Percentiles rank a stretch among this genome's conserved stretches.
These are phyloP conservation scores for Sciurus carolinensis DNA, from an alignment of 2,797 vertebrate genomes.

Conservation along the genomic window DNA sequence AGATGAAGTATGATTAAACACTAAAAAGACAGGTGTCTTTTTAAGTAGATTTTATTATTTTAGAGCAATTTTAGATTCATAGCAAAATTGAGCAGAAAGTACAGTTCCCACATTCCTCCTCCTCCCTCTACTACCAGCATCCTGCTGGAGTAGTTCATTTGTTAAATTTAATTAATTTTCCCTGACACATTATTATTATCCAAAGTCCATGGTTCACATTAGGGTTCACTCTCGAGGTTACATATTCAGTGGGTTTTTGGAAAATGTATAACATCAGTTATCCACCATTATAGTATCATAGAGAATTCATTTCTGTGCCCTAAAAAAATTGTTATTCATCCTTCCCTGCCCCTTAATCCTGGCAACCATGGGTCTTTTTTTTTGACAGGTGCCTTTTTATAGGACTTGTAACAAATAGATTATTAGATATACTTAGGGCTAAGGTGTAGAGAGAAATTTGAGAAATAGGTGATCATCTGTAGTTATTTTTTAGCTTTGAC, in stretches of 20 bases:
- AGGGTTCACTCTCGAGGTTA: not conserved
- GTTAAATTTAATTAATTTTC: not conserved
- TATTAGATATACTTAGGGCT: not conserved
- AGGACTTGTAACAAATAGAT: not conserved
- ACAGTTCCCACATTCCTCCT: not conserved
- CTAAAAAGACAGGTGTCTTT: constrained; percentile 40
- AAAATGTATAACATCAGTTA: not conserved
- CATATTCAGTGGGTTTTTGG: not conserved
- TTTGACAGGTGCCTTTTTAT: not conserved
- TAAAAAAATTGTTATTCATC: not conserved
- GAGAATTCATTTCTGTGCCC: not conserved
- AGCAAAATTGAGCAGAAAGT: constrained; percentile 38
- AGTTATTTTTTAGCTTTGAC: constrained; percentile 30
- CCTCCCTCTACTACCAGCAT: not conserved
- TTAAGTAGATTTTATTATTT: constrained; percentile 27
- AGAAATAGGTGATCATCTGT: not conserved
- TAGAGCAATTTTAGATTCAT: constrained; percentile 9
- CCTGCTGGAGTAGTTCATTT: not conserved
- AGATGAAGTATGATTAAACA: constrained; percentile 39
- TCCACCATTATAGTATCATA: not conserved
- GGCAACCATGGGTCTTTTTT: not conserved
- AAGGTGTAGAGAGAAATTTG: not conserved
- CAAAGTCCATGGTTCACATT: not conserved
- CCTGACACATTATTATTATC: not conserved
- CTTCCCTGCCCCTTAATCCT: not conserved